These are phyloP conservation scores for Drosophila buzzatii DNA, from an alignment of 2,888 invertebrate genomes.

Conservation along the genomic window DNA sequence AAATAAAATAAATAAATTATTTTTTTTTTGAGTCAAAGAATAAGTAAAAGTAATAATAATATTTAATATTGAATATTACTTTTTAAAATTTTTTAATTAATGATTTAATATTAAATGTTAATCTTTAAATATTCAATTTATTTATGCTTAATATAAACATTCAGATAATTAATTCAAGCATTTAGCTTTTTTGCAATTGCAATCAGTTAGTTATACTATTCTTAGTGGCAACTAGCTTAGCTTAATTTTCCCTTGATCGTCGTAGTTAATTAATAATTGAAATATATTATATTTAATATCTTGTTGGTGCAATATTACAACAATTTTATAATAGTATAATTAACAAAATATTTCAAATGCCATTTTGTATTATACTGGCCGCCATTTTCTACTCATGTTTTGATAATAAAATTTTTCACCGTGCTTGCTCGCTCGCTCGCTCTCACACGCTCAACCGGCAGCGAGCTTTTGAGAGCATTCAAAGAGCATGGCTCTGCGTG, in stretches of 20 bases:
- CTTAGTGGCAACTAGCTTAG: no score
- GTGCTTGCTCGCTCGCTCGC: conserved; percentile 56
- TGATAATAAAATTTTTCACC: conserved; percentile 75
- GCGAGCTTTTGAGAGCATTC: conserved; percentile 52
- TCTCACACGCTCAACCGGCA: neutral
- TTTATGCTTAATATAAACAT: neutral
- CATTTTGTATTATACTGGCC: conserved; percentile 40
- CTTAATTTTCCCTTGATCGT: neutral
- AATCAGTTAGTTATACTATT: neutral
- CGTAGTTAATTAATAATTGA: neutral
- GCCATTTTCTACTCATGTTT: conserved; percentile 58
- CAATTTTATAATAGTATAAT: neutral
- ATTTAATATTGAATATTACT: no score
- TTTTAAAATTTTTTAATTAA: no score
- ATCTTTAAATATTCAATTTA: neutral
- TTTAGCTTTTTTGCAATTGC: neutral
- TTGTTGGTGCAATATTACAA: neutral
- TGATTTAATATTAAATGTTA: neutral
- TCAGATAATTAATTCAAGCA: neutral
- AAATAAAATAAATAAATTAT: no score
- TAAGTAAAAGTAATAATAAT: no score
- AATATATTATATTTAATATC: neutral
- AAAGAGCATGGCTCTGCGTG: neutral
- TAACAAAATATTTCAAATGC: neutral
- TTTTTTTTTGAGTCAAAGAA: no score